Conservation (phyloP, 2,888 invertebrate genomes). For the Pollenia angustigena region DNA sequence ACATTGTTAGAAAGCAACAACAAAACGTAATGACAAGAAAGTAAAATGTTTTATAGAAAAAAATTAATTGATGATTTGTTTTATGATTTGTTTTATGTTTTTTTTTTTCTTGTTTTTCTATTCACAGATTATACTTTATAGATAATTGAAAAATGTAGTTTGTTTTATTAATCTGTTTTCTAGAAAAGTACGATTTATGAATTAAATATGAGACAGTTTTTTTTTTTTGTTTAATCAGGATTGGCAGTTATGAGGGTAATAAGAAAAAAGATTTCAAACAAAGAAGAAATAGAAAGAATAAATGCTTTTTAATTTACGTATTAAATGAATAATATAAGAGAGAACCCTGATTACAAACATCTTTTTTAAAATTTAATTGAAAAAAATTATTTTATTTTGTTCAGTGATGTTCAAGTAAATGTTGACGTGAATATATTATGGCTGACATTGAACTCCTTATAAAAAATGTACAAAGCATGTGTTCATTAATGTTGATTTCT, state of each 20-base stretch:
- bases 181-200: background rate
- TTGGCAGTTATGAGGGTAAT: background rate
- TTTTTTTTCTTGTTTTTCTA: background rate
- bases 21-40: background rate
- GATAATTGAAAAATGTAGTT: background rate
- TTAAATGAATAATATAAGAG: too few species aligned
- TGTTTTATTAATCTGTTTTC: background rate
- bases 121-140: background rate
- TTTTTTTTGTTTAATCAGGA: background rate
- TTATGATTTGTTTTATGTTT: background rate
- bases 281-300: too few species aligned
- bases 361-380: too few species aligned
- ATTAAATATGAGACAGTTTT: background rate
- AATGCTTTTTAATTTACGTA: too few species aligned
- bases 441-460: too few species aligned
- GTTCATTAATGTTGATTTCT: too few species aligned
- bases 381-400: too few species aligned
- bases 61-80: conserved; percentile 3
- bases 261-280: too few species aligned
- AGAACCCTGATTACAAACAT: too few species aligned
- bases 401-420: too few species aligned
- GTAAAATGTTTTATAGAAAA: background rate
- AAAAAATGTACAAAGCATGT: too few species aligned
- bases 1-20: background rate
- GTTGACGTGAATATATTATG: too few species aligned